Conservation (phyloP, 2,888 invertebrate species). For the Morinoia aosen region DNA sequence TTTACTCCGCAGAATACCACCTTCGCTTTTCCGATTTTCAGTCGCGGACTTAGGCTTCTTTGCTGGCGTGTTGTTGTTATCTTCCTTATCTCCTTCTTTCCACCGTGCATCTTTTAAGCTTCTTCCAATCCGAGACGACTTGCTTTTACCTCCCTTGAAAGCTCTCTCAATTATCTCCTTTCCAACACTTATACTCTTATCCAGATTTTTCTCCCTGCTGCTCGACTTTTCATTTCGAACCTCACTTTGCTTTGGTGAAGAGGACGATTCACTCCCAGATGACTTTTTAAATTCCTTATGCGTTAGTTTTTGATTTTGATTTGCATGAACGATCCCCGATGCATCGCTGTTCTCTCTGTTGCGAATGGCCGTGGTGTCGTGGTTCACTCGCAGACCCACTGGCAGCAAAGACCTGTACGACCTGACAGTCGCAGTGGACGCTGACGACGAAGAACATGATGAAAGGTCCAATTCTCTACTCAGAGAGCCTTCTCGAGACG, state of each 20-base stretch:
- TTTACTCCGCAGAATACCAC: background rate
- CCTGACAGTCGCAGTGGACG: conserved; percentile 35
- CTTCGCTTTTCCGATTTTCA: conserved; percentile 32
- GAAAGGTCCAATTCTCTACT: conserved; percentile 28
- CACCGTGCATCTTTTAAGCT: background rate
- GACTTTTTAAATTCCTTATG: conserved; percentile 9
- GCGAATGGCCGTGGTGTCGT: background rate
- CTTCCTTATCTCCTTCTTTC: conserved; percentile 40
- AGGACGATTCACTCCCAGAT: background rate
- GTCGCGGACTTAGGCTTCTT: conserved; percentile 7
- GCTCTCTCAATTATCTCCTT: conserved; percentile 16
- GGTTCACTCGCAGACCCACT: background rate
- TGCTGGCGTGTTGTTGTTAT: conserved; percentile 48
- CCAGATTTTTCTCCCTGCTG: background rate
- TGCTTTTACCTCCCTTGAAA: conserved; percentile 7
- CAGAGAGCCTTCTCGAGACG: conserved; percentile 47
- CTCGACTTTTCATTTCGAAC: background rate
- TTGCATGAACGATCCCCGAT: background rate
- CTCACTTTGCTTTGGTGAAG: background rate
- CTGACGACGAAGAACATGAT: conserved; percentile 45
- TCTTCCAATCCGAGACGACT: conserved; percentile 6
- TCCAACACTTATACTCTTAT: background rate
- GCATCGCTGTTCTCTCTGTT: background rate
- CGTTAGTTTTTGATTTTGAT: background rate
- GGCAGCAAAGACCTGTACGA: conserved; percentile 48